Conservation (phyloP, 1,140 invertebrate genomes). For the Macrostomum lignano region DNA sequence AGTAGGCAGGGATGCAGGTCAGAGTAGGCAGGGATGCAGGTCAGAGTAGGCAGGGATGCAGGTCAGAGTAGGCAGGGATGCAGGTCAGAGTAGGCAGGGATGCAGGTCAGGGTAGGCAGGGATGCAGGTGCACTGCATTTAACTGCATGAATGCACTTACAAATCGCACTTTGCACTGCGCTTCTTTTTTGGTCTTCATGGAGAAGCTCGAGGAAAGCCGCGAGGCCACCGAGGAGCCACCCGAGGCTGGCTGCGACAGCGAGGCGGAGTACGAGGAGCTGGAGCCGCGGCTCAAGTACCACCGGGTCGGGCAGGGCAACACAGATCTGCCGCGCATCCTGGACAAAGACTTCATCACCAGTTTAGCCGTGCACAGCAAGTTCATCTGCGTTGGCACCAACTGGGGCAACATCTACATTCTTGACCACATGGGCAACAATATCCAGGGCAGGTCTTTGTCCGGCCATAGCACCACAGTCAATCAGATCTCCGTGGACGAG, state of each 20-base stretch:
- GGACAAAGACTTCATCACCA: constrained; percentile 56
- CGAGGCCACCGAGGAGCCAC: background rate
- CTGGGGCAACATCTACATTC: constrained; percentile 54
- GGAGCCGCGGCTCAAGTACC: constrained; percentile 70
- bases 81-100: no score
- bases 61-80: no score
- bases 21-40: no score
- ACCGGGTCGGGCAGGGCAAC: constrained; percentile 52
- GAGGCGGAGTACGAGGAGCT: constrained; percentile 32
- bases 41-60: no score
- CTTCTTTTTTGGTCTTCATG: background rate
- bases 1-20: no score
- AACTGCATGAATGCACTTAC: no score
- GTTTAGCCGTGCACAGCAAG: constrained; percentile 67
- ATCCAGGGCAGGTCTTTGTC: constrained; percentile 34
- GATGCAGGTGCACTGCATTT: no score
- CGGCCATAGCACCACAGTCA: constrained; percentile 54
- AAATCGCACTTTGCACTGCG: constrained; percentile 1
- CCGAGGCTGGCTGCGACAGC: background rate
- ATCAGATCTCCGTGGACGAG: constrained; percentile 65
- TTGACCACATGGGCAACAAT: constrained; percentile 69
- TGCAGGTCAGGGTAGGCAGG: no score
- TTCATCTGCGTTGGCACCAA: constrained; percentile 68
- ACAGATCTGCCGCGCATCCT: constrained; percentile 56
- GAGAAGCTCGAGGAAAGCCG: no score